Evolutionary conservation across 2,797 vertebrate species (phyloP), one percentile per base, ranked within the genome.

Genomic region (Platyrinchus mystaceus): DNA sequence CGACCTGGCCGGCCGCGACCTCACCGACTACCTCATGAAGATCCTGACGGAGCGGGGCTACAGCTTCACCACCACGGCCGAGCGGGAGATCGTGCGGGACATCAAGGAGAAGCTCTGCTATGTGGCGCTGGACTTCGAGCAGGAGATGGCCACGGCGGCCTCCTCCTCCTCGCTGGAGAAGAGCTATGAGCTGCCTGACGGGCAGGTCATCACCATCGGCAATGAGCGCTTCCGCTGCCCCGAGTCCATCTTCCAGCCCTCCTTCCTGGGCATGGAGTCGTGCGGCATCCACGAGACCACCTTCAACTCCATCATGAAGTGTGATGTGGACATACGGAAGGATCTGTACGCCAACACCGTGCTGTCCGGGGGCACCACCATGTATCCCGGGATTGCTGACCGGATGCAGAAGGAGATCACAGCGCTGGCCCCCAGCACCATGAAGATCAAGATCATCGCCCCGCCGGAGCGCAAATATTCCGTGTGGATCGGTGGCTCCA

Each of bases 201-300:
- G 98, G 10, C 98, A 98, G 95, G 98, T 99, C 66, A 99, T 99
- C 97, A 99, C 98, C 91, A 99, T 99, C 1, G 98, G 98, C 96
- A 98, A 98, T 0, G 98, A 98, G 97, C 28, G 94, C 3, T 97
- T 97, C 97, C 69, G 91, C 13, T 97, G 96, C 32, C 97, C 96
- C 0, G 97, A 97, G 67, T 76, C 93, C 44, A 90, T 97, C n/a
- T 97, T 97, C 88, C 95, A 97, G 28, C 90, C 96, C 3, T 87
- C 83, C 19, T 97, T 97, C 81, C 87, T 97, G 71, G 95, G 96
- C 67, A 92, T 96, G 96, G 96, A 97, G 89, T 96, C 92, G 19
- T 94, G 91, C 0, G 87, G 97, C 62, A 97, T 96, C 77, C 97
- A 97, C 0, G 95, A 97, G 84, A 93, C 91, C 39, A 93, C 92